phyloP scores from a whole-genome alignment of 2,888 invertebrate genomes.

The Erebia ligea region DNA sequence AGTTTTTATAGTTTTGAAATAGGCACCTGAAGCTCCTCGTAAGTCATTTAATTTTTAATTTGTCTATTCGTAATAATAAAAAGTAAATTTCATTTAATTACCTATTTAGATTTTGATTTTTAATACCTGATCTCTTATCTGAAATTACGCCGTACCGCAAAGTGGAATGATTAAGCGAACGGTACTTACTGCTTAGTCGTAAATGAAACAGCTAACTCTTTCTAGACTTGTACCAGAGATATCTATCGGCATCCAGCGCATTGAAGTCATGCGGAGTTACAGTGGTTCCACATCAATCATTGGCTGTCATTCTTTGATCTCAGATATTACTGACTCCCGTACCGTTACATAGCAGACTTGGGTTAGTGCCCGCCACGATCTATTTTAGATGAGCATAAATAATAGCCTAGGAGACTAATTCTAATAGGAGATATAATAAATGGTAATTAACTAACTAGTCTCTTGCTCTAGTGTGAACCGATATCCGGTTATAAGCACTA shows the following conservation, averaged over 20 bases:
- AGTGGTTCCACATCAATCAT: conserved; percentile 24
- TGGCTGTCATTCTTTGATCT: conserved; percentile 29
- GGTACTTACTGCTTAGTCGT: background rate
- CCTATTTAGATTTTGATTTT: too few species aligned
- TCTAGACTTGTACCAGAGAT: conserved; percentile 5
- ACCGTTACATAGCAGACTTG: conserved; percentile 18
- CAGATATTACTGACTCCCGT: conserved; percentile 16
- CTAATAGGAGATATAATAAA: conserved; percentile 4
- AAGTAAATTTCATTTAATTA: background rate
- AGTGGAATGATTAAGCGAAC: too few species aligned
- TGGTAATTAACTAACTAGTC: background rate
- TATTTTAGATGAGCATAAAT: conserved; percentile 20
- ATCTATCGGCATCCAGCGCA: background rate
- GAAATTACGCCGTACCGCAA: too few species aligned
- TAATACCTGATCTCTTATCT: too few species aligned
- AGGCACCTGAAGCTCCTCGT: too few species aligned
- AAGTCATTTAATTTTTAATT: background rate
- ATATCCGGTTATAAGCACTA: background rate
- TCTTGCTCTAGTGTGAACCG: background rate
- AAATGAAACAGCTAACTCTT: background rate
- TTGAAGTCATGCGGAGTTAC: background rate
- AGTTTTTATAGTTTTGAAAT: too few species aligned
- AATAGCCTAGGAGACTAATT: background rate
- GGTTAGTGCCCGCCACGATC: conserved; percentile 16
- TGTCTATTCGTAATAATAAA: background rate